Percentiles rank a stretch among this genome's conserved stretches.
These are phyloP conservation scores for Coregonus clupeaformis DNA, from an alignment of 2,113 vertebrate species.

Conservation along the genomic window DNA sequence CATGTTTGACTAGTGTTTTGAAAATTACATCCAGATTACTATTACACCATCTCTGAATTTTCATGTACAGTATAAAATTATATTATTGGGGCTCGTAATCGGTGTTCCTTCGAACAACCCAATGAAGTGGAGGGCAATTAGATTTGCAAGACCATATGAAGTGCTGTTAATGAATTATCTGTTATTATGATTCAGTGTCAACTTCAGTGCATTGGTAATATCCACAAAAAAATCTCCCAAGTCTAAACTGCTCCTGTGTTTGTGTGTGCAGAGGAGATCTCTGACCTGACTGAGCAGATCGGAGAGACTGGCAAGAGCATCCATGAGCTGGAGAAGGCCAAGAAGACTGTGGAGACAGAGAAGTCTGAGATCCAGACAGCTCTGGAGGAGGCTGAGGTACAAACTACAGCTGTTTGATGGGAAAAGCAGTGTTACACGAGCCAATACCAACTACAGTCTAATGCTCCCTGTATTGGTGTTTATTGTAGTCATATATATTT, in stretches of 20 bases:
- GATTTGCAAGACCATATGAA: too few relatives aligned
- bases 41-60: background rate
- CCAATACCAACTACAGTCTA: too few relatives aligned
- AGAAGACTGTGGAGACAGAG: constrained; percentile 5
- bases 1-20: background rate
- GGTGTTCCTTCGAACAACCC: background rate
- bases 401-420: background rate
- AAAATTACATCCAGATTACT: background rate
- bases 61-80: background rate
- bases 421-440: background rate
- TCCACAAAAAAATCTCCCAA: too few relatives aligned
- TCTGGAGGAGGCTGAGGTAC: constrained; percentile 5
- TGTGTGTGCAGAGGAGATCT: constrained; percentile 4
- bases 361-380: background rate
- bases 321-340: constrained; percentile 13
- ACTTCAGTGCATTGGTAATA: background rate
- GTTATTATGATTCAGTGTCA: background rate
- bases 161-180: too few relatives aligned
- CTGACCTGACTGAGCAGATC: constrained; percentile 9
- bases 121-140: background rate
- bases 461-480: too few relatives aligned
- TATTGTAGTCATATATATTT: too few relatives aligned
- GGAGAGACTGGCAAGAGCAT: constrained; percentile 6
- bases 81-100: background rate
- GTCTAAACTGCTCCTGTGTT: background rate